Evolutionary conservation across 2,113 vertebrate species (phyloP).

Genomic region (Marmota monax): DNA sequence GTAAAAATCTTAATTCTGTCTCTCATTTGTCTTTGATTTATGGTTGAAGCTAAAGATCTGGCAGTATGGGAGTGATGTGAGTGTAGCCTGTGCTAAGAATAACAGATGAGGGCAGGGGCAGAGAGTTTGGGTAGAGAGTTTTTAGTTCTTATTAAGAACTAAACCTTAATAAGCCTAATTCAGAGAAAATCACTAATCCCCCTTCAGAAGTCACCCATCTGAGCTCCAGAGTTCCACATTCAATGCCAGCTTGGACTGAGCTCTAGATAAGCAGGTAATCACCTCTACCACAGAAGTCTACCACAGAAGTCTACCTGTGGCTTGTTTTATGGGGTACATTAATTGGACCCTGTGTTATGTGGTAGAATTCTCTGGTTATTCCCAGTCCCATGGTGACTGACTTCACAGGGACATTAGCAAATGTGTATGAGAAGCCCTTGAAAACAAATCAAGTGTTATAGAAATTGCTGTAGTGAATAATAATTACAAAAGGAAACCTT

Average conservation of each 20-base stretch:
- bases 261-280: not conserved
- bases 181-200: not conserved
- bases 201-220: not conserved
- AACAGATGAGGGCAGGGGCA: not conserved
- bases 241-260: not conserved
- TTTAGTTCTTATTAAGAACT: not conserved
- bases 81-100: not conserved
- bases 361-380: conserved; percentile 4
- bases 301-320: not conserved
- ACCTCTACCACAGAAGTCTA: not conserved
- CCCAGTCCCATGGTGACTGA: not conserved
- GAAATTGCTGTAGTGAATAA: conserved; percentile 31
- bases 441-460: conserved; percentile 19
- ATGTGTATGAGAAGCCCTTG: not conserved
- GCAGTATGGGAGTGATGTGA: not conserved
- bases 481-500: conserved; percentile 46
- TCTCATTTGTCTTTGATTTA: conserved; percentile 3
- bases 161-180: conserved; percentile 33
- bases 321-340: not conserved
- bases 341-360: conserved; percentile 11
- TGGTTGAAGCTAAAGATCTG: not conserved
- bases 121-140: not conserved
- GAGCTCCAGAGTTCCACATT: not conserved
- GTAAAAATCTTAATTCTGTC: conserved; percentile 28
- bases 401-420: not conserved